Percentiles rank a stretch among this genome's conserved stretches.
phyloP scores from a whole-genome alignment of 2,888 invertebrate species.

The Luperina nickerlii region DNA sequence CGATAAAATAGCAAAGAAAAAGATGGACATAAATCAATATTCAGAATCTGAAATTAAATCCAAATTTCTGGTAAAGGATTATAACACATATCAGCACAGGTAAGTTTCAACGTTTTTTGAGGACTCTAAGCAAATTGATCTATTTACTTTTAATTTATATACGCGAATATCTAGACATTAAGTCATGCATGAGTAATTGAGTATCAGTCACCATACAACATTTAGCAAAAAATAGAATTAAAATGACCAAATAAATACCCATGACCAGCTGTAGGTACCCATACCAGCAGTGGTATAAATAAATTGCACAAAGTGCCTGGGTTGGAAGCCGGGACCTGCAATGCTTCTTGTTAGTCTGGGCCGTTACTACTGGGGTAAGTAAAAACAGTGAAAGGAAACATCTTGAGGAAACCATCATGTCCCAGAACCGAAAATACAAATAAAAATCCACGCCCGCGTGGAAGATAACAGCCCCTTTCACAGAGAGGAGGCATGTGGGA shows the following conservation, averaged over 20 bases:
- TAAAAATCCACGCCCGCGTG: not conserved
- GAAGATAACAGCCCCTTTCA: not conserved
- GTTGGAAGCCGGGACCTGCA: not conserved
- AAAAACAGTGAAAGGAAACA: not conserved
- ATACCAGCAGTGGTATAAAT: not conserved
- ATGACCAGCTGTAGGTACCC: not conserved
- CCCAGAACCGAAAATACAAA: not conserved
- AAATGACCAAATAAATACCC: not conserved
- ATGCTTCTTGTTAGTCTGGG: not conserved
- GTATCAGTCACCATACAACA: not conserved
- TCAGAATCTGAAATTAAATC: constrained; percentile 74
- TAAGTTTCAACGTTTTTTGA: constrained; percentile 57
- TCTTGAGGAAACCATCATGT: too few relatives aligned
- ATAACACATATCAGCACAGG: constrained; percentile 86
- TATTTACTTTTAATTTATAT: not conserved
- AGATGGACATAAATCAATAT: constrained; percentile 69
- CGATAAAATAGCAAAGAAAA: constrained; percentile 83
- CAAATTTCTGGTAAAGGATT: constrained; percentile 78
- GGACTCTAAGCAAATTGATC: not conserved
- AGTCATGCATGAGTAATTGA: not conserved
- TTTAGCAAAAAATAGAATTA: not conserved
- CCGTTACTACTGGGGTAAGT: not conserved
- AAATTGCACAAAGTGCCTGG: not conserved
- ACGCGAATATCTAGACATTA: not conserved
- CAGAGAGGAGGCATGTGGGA: not conserved